Evolutionary conservation across 2,888 invertebrate genomes (phyloP), one percentile per base, ranked within the genome.

Genomic region (Dynastes hyllus): DNA sequence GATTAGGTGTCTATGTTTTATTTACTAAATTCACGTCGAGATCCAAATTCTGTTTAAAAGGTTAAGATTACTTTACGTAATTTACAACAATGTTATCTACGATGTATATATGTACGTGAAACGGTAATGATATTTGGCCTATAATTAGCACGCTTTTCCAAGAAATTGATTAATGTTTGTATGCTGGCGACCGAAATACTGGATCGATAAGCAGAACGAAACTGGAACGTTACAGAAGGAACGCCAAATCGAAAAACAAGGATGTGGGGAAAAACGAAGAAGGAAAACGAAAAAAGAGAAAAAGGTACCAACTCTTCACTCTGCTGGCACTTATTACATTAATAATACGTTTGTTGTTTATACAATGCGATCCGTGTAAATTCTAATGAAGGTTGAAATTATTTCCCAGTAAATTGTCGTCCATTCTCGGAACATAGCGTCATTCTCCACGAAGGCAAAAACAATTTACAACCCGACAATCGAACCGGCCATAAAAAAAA

Each of bases 381-480:
- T 73, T 73, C 73, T 73, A 73, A 73, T 73, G 73, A 73, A 73
- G 73, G 73, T 73, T 73, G 58, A 73, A 58, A 70, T 66, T 77
- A 70, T 70, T 78, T 71, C 78, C 61, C 78, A 65, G 78, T 71
- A 78, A 63, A 78, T 71, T 71, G 78, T 71, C 53, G 61, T 63
- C 63, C 70, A 71, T 78, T 78, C 78, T 69, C 61, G 65, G 78
- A 78, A 78, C 55, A 69, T 58, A 61, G 70, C 70, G 78, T 78
- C 78, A 71, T 78, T 78, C 61, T 71, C 61, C 50, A 71, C 70
- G 78, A 78, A 78, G 78, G 78, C 63, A 70, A 78, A 78, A 73
- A 73, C 73, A 73, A 73, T 73, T 73, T 73, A 73, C 73, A 58
- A 73, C 73, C 73, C 73, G 37, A 73, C 73, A 40, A 37, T 73